Percentiles rank a stretch among this genome's conserved stretches.
Evolutionary conservation across 1,140 invertebrate species (phyloP).

Genomic region (Tetraneura akinire): DNA sequence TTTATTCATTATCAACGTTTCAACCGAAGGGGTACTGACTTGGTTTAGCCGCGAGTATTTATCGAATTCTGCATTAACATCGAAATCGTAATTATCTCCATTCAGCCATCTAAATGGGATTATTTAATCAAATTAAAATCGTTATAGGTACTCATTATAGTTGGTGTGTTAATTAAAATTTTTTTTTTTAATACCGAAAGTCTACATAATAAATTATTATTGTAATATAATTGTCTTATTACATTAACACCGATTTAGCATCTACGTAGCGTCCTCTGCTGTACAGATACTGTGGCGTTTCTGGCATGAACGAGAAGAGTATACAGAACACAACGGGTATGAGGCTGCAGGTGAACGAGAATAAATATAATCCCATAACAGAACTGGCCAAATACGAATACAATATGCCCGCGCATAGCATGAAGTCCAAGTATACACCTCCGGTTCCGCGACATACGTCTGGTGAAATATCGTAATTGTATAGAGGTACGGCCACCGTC

Average conservation of each 20-base stretch:
- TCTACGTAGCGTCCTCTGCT: conserved; percentile 53
- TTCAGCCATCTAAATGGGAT: conserved; percentile 46
- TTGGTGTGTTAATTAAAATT: no score
- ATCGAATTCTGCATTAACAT: background rate
- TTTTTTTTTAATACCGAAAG: no score
- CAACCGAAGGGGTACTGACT: background rate
- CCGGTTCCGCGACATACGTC: conserved; percentile 64
- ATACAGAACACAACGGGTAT: conserved; percentile 61
- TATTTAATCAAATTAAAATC: background rate
- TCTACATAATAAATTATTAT: no score
- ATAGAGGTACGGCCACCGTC: conserved; percentile 66
- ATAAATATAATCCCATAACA: conserved; percentile 58
- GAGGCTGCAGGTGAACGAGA: conserved; percentile 58
- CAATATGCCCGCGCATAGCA: conserved; percentile 65
- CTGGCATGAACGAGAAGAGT: conserved; percentile 61
- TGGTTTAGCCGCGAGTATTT: background rate
- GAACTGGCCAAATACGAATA: conserved; percentile 63
- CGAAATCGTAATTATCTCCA: conserved; percentile 29
- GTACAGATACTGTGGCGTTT: conserved; percentile 59
- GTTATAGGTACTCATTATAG: conserved; percentile 13
- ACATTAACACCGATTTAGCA: conserved; percentile 57
- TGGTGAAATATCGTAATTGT: conserved; percentile 59
- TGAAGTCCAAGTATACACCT: conserved; percentile 64
- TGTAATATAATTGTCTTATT: no score
- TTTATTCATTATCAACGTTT: background rate